Base-by-base conservation (phyloP, 1,140 invertebrate genomes). In the Polyergus mexicanus region DNA sequence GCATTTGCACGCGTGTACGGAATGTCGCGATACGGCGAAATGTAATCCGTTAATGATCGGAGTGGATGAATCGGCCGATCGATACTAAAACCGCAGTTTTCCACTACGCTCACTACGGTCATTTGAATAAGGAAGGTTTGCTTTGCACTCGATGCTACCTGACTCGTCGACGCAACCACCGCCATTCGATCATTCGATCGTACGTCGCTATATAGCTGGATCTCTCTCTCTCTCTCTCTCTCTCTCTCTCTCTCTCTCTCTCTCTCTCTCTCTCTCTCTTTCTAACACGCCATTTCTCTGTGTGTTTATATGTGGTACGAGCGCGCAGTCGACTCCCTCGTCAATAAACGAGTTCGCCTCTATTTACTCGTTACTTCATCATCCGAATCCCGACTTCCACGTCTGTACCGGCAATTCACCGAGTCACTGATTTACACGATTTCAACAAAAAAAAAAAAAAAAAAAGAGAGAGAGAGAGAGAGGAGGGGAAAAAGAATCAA, bases 281-380 rank as follows among this genome's bases (percentile, higher is more conserved):
- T 47, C 44, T 41, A 10, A 28, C 51, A 1, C 51, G 7, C 51
- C 25, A 22, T 77, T 22, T 76, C 38, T 62, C 47, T 51, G 47
- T 71, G 19, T 38, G 19, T 54, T 28, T 32, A 56, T 75, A n/a
- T 63, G 60, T 65, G 22, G 25, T 44, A 69, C 68, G 66, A 69
- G 85, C 88, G 62, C 80, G 56, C 80, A 76, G 90, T 86, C 77
- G 78, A 88, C 74, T 88, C 65, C 77, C 83, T 84, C 86, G 78
- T 90, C 89, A 90, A 90, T 91, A 91, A 90, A 90, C 89, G 90
- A 86, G 71, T 88, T 68, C 78, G 80, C 88, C 81, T 91, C 85
- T 91, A 88, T 92, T 92, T 92, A 92, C 91, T 86, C 87, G 91
- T 91, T 92, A 90, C 90, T 91, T 91, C 91, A 91, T 92, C 90